Percentiles rank a stretch among this genome's conserved stretches.
Evolutionary conservation across 2,113 vertebrate genomes (phyloP).

Genomic region (Cricetomys ansorgei): DNA sequence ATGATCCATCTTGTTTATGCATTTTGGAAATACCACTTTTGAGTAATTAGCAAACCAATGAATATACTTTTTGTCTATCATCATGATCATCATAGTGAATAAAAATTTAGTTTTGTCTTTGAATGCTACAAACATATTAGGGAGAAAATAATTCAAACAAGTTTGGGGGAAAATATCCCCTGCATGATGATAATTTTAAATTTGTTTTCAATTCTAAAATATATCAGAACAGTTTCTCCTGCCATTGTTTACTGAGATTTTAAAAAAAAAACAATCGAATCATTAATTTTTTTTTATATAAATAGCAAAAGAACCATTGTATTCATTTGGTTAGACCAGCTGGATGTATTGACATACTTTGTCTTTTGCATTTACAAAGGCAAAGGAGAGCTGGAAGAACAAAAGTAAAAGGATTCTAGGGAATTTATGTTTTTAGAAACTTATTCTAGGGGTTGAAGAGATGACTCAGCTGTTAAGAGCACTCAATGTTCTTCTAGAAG

Average conservation of each 20-base stretch:
- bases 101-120: conserved; percentile 45
- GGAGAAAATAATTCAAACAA: conserved; percentile 2
- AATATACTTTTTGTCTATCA: neutral
- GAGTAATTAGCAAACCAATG: conserved; percentile 13
- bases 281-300: conserved; percentile 44
- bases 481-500: neutral
- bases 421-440: neutral
- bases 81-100: neutral
- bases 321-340: conserved; percentile 50
- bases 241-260: conserved; percentile 58
- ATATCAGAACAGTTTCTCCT: conserved; percentile 40
- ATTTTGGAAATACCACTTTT: conserved; percentile 20
- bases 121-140: neutral
- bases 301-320: conserved; percentile 48
- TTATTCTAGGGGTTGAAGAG: neutral
- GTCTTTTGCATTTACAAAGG: conserved; percentile 51
- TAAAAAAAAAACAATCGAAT: conserved; percentile 52
- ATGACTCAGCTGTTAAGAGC: neutral
- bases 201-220: conserved; percentile 43
- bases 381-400: neutral
- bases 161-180: conserved; percentile 23
- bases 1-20: conserved; percentile 23
- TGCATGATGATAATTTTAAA: conserved; percentile 22
- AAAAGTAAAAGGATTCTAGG: conserved; percentile 22
- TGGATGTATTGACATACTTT: conserved; percentile 55